Conservation (phyloP, 2,113 vertebrate species). For the Lamprotornis superbus region DNA sequence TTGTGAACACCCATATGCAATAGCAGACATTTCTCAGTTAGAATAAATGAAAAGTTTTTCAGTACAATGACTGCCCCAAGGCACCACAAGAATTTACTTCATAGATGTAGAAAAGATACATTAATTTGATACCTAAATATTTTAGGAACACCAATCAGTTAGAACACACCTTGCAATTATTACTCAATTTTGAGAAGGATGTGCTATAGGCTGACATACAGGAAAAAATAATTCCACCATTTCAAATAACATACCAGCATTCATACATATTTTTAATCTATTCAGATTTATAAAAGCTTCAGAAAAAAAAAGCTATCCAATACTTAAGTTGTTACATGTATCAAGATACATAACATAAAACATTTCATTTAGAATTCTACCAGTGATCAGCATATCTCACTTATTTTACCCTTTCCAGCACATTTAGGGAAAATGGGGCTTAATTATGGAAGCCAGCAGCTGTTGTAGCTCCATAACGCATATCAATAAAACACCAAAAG, state of each 20-base stretch:
- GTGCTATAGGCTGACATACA: not conserved
- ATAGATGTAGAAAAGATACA: not conserved
- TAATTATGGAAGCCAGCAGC: slow-evolving; percentile 22
- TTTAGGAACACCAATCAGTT: not conserved
- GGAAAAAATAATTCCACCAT: not conserved
- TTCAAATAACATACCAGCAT: not conserved
- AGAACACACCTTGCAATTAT: not conserved
- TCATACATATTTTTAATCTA: not conserved
- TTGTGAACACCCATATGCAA: not conserved
- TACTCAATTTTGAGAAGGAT: not conserved
- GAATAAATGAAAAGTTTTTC: not conserved
- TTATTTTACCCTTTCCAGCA: not conserved
- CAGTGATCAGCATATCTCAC: not conserved
- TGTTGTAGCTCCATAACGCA: slow-evolving; percentile 1
- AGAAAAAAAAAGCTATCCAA: not conserved
- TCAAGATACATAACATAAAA: not conserved
- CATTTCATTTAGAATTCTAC: not conserved
- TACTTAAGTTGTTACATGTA: not conserved
- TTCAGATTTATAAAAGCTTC: not conserved
- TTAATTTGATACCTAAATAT: not conserved
- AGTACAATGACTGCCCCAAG: not conserved
- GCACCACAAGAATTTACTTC: not conserved
- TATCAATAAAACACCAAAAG: not conserved
- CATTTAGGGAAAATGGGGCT: slow-evolving; percentile 18
- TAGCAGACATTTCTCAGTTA: not conserved